Evolutionary conservation across 2,797 vertebrate species (phyloP).

Genomic region (Epinephelus coioides): DNA sequence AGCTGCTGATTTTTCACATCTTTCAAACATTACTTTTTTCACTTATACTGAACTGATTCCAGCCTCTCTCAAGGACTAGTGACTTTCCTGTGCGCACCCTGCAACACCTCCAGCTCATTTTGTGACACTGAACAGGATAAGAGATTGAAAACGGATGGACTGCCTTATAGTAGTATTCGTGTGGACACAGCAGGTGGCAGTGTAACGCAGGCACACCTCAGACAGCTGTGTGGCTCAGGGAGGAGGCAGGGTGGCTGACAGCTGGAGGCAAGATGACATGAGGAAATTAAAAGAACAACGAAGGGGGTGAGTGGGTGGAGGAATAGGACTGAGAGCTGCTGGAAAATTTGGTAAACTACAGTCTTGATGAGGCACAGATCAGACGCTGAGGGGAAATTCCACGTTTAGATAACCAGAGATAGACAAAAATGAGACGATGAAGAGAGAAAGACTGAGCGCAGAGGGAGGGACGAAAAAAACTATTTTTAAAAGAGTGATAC

Average conservation of each 20-base stretch:
- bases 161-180: background rate
- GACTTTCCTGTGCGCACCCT: too few species aligned
- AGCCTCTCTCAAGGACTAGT: too few species aligned
- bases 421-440: background rate
- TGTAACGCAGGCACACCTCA: background rate
- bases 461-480: background rate
- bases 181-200: conserved; percentile 69
- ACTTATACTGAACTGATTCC: too few species aligned
- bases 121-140: too few species aligned
- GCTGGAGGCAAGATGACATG: conserved; percentile 48
- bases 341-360: conserved; percentile 23
- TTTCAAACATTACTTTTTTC: too few species aligned
- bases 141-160: too few species aligned
- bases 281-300: conserved; percentile 20
- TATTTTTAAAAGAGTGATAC: conserved; percentile 23
- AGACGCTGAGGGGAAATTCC: conserved; percentile 56
- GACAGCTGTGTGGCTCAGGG: conserved; percentile 16
- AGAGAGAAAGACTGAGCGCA: too few species aligned
- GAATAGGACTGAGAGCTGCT: background rate
- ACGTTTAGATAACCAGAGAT: conserved; percentile 42
- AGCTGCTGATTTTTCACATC: too few species aligned
- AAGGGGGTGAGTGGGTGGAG: background rate
- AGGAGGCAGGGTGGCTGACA: conserved; percentile 23
- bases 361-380: conserved; percentile 5
- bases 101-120: too few species aligned